A percentile compares a stretch with the other conserved stretches of the same genome.
These are phyloP conservation scores for Rhamnusium bicolor DNA, from an alignment of 2,888 invertebrate species.

Conservation along the genomic window DNA sequence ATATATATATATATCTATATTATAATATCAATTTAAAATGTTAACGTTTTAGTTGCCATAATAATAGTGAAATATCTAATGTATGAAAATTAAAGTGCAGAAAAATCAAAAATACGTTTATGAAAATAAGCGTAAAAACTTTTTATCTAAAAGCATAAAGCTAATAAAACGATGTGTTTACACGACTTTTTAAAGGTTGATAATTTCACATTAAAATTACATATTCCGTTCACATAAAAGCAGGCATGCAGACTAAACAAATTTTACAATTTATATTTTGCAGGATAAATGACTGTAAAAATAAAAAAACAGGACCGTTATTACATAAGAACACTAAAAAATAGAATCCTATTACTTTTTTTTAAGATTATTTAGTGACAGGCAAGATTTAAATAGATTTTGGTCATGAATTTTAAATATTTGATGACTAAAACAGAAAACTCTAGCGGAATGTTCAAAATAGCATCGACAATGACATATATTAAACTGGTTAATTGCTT, in stretches of 20 bases:
- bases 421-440: no score
- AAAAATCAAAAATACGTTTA: neutral
- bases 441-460: no score
- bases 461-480: no score
- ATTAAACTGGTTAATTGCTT: no score
- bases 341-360: conserved; percentile 4
- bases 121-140: neutral
- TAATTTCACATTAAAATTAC: conserved; percentile 27
- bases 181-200: conserved; percentile 20
- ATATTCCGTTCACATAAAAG: conserved; percentile 20
- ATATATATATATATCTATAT: no score
- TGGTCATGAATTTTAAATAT: neutral
- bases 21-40: no score
- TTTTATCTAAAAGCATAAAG: neutral
- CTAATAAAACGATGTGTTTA: conserved; percentile 17
- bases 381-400: neutral
- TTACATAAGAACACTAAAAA: conserved; percentile 7
- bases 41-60: neutral
- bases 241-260: conserved; percentile 39
- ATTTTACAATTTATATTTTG: conserved; percentile 25
- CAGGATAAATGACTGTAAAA: conserved; percentile 18
- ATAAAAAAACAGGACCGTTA: conserved; percentile 14
- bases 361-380: neutral
- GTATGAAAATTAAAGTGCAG: neutral
- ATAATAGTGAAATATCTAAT: neutral